Evolutionary conservation across 2,888 invertebrate genomes (phyloP), one percentile per base, ranked within the genome.

Genomic region (Phorcus lineatus): DNA sequence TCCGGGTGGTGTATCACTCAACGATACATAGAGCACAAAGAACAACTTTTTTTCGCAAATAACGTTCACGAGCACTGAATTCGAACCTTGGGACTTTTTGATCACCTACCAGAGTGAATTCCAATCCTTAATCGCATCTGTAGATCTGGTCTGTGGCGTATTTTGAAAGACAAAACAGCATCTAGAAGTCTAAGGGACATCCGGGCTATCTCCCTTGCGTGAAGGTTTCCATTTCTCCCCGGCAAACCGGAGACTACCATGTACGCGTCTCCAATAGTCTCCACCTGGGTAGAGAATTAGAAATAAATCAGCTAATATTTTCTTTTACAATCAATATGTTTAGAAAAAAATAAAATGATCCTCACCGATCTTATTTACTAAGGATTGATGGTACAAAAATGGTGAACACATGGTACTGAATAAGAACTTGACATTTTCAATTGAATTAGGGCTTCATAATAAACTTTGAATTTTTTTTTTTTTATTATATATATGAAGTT

Each of bases 91-190:
- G 47, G 11, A 13, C 13, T 13, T 1, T 47, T 47, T 47, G 17
- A 9, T 6, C 13, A 24, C 24, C 13, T 81, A 93, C 94, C 94
- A 67, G 97, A 96, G 94, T 99, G 99, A 87, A 99, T 95, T 77
- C 99, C 99, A 88, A 99, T 99, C 84, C 99, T 95, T 28, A 99
- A 95, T 92, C 96, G 97, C 40, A 99, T 94, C 89, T 97, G 96
- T 89, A 98, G 97, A 74, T 95, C 95, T 0, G 98, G 98, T 81
- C 97, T 94, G 93, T 99, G 99, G 81, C 96, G 95, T 89, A 99
- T 99, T 83, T 95, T 95, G 94, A 99, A 99, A 85, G 96, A 96
- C 92, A 96, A 95, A 6, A 99, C 97, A 0, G 96, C 96, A 80
- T 96, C 95, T 79, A 98, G 94, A 13, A 99, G 94, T 0, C 97